Base-by-base conservation (phyloP, 2,113 vertebrate species). In the Chionomys nivalis region DNA sequence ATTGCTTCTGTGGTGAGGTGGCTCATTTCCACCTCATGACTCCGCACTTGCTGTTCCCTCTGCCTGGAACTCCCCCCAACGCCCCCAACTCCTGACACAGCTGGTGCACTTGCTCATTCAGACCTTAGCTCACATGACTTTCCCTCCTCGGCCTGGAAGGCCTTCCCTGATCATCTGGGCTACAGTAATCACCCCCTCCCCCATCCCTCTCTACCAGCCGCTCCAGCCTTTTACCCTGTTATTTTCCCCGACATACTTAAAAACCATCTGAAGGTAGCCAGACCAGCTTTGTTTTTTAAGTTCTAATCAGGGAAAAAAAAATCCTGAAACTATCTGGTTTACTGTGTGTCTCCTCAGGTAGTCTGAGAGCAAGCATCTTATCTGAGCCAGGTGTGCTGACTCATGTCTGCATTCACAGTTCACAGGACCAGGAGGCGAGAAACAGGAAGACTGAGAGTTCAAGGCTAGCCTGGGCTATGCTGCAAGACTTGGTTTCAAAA, bases 261-360 rank as follows among this genome's bases (percentile, higher is more conserved):
- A 92, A 95, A 94, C 82, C 77, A 87, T 21, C 31, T 70, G 78
- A 93, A 89, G 87, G 52, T 83, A 55, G 73, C n/a, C 66, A 23
- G 78, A 31, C 78, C 87, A 2, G 28, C 28, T 86, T 68, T 86
- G 63, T 76, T 68, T 88, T 87, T 55, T 83, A 85, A 65, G 39
- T 89, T 92, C 91, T 65, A 79, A 73, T 66, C 79, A 24, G 52
- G 52, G 63, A 66, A 79, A 81, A 73, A 52, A 63, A 58, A 7
- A 0, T 77, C 24, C 24, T 66, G 63, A 95, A 90, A 78, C 70
- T n/a, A 61, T 79, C 63, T 70, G n/a, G 33, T 61, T 73, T 82
- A 73, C 26, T 58, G 12, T 23, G 10, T 8, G 17, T 36, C 77
- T 96, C 87, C 36, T 13, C 73, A 24, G 44, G 77, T 61, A 86